Conservation (phyloP, 1,140 invertebrate species). For the Bombus cullumanus region DNA sequence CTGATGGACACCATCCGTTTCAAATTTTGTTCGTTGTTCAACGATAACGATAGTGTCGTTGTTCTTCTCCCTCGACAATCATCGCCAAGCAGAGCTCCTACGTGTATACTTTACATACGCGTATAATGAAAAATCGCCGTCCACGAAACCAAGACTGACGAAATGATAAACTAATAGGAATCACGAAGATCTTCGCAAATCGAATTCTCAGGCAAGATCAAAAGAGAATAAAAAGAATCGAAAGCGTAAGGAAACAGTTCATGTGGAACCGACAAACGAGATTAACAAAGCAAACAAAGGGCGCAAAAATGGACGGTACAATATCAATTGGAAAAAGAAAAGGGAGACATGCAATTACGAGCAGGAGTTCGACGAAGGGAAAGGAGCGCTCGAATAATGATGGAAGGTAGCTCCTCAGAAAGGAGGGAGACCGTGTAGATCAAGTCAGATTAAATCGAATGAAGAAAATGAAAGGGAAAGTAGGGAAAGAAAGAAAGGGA, state of each 20-base stretch:
- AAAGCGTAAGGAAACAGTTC: neutral
- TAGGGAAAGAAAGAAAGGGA: neutral
- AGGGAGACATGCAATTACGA: neutral
- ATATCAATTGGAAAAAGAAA: neutral
- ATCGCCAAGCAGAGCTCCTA: neutral
- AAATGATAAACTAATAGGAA: neutral
- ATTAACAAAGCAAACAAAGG: neutral
- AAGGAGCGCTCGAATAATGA: neutral
- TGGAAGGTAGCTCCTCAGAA: neutral
- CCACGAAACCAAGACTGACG: neutral
- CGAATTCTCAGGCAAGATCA: neutral
- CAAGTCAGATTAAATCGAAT: neutral
- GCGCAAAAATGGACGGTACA: neutral
- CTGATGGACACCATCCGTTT: neutral
- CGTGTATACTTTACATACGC: neutral
- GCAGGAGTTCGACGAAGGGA: neutral
- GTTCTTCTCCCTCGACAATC: neutral
- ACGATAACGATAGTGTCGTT: too few species aligned
- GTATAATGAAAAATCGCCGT: neutral
- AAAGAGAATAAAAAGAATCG: neutral
- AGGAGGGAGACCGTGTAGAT: neutral
- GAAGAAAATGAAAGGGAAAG: neutral
- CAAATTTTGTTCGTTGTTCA: neutral
- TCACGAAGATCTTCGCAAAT: neutral
- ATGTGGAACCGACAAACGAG: neutral